phyloP scores from a whole-genome alignment of 2,797 vertebrate species.

The Tokudaia muenninki region DNA sequence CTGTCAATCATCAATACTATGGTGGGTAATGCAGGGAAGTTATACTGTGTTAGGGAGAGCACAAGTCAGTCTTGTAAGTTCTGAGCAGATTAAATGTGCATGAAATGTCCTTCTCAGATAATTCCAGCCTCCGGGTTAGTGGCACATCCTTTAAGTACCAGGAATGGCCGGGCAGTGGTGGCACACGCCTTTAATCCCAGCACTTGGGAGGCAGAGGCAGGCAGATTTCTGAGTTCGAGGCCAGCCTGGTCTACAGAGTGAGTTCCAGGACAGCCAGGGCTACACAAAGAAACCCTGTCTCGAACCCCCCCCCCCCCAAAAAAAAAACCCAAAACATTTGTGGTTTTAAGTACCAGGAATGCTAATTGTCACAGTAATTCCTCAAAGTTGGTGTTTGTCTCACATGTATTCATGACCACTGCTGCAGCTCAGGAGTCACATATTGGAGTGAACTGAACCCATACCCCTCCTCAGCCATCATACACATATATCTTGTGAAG shows the following conservation, averaged over 20 bases:
- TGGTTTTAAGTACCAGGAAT: background rate
- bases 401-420: background rate
- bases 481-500: background rate
- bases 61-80: background rate
- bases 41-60: background rate
- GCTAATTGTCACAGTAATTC: background rate
- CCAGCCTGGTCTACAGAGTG: no score
- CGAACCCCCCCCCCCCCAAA: no score
- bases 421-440: background rate
- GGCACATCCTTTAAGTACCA: background rate
- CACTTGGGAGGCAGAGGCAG: no score
- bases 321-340: no score
- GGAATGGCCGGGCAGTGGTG: no score
- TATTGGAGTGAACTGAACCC: background rate
- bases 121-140: background rate
- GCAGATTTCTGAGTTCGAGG: no score
- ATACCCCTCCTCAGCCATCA: background rate
- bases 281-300: no score
- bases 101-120: background rate
- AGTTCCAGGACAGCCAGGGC: no score
- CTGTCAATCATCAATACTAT: slow-evolving; percentile 53
- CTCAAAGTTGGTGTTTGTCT: background rate
- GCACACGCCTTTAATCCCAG: no score
- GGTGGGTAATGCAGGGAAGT: background rate
- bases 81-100: background rate